phyloP scores from a whole-genome alignment of 2,113 vertebrate genomes.

The Leucoraja erinaceus region DNA sequence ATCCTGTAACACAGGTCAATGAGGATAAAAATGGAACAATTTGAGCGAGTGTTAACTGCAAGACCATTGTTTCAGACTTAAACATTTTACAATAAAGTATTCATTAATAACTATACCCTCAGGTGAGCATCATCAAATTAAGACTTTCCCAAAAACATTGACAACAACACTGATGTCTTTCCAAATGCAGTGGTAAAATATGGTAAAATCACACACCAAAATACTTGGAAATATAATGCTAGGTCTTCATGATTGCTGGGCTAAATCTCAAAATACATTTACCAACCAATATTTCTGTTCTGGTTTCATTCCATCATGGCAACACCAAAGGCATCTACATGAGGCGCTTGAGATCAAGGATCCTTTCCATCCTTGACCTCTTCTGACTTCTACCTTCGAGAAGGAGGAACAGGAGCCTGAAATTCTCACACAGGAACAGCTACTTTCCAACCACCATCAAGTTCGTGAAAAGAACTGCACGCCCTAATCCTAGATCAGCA shows the following conservation, averaged over 20 bases:
- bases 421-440: too few relatives aligned
- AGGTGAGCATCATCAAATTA: constrained; percentile 23
- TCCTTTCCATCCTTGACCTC: too few relatives aligned
- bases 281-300: neutral
- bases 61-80: constrained; percentile 44
- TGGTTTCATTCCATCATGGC: neutral
- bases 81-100: constrained; percentile 46
- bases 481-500: too few relatives aligned
- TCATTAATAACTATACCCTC: constrained; percentile 43
- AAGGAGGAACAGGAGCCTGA: too few relatives aligned
- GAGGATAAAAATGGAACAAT: neutral
- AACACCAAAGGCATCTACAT: too few relatives aligned
- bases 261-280: too few relatives aligned
- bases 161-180: neutral
- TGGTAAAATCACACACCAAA: neutral
- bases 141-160: neutral
- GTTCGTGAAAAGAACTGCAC: too few relatives aligned
- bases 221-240: neutral
- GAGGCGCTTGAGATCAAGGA: too few relatives aligned
- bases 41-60: constrained; percentile 45
- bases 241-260: too few relatives aligned
- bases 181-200: neutral
- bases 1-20: constrained; percentile 61
- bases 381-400: too few relatives aligned
- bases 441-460: too few relatives aligned